Evolutionary conservation across 35 echinoderm and acorn worm species (phyloP).

Genomic region (Apostichopus californicus): DNA sequence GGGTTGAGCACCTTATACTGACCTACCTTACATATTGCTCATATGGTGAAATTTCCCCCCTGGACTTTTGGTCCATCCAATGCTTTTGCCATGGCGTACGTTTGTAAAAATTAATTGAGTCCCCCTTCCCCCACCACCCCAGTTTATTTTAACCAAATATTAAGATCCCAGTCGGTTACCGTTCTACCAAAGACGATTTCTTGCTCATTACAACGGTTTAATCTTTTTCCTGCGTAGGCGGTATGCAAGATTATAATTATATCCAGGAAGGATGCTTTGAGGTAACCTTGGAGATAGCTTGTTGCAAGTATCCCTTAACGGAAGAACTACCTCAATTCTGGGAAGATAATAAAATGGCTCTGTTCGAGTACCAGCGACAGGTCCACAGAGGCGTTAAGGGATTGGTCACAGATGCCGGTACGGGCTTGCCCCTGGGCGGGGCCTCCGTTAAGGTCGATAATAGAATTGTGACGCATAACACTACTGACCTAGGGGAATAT

Average conservation of each 20-base stretch:
- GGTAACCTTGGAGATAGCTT: constrained; percentile 74
- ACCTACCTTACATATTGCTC: too few relatives aligned
- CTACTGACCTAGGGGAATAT: constrained; percentile 70
- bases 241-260: constrained; percentile 96
- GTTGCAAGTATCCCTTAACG: constrained; percentile 78
- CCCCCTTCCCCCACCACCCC: not conserved
- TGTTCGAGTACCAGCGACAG: constrained; percentile 79
- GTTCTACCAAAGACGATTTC: not conserved
- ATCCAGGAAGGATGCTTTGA: constrained; percentile 76
- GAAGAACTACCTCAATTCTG: constrained; percentile 54
- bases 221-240: constrained; percentile 38
- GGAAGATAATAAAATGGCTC: constrained; percentile 66
- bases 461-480: constrained; percentile 43
- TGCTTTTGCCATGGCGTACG: too few relatives aligned
- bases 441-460: constrained; percentile 67
- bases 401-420: constrained; percentile 45
- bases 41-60: too few relatives aligned
- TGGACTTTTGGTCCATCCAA: too few relatives aligned
- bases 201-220: too few relatives aligned
- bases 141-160: not conserved
- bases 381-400: constrained; percentile 89
- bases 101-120: too few relatives aligned
- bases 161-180: not conserved
- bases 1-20: too few relatives aligned
- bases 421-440: constrained; percentile 6